Base-by-base conservation (phyloP, 2,888 invertebrate species). In the Neoitamus cyanurus region DNA sequence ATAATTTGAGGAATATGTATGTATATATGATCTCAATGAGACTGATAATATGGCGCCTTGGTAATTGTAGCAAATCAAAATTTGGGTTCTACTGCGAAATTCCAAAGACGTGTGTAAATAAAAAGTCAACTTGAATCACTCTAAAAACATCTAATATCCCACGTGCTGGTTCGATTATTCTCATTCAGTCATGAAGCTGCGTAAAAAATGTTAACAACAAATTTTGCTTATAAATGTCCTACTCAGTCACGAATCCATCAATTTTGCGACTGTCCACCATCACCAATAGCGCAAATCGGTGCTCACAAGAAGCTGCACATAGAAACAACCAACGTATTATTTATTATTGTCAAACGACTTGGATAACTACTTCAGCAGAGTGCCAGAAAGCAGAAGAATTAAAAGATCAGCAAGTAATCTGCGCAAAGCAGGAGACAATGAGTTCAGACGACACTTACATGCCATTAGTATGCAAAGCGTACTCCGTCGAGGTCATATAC, bases 401-500 rank as follows among this genome's bases (percentile, higher is more conserved):
- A 58, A 58, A 58, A 58, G 58, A 58, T 58, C 58, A 58, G 58
- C 58, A 42, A 42, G 28, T 13, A 20, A 75, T 42, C 20, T 75
- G 42, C n/a, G 34, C 3, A 20, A 42, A 42, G 13, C 36, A 42
- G 25, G 75, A 7, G 36, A 75, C 75, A 75, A 75, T 75, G 28
- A 31, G 20, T 37, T 73, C 73, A 73, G 36, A 9, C 31, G 15
- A 30, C 48, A 58, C 30, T 58, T 58, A n/a, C 20, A 1, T 80
- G 2, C 58, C 28, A 48, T 80, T 80, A 31, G 48, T 58, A 80
- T 80, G 78, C 78, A 48, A 31, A 11, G 58, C 46, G 20, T 58
- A 37, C n/a, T 30, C 9, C 78, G n/a, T 58, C 78, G 78, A 80
- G 78, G 78, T 80, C 78, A 15, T 80, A 80, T 80, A 80, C 78